These are phyloP conservation scores for Oscheius sp. DNA, from an alignment of 2,888 invertebrate genomes.

Conservation along the genomic window DNA sequence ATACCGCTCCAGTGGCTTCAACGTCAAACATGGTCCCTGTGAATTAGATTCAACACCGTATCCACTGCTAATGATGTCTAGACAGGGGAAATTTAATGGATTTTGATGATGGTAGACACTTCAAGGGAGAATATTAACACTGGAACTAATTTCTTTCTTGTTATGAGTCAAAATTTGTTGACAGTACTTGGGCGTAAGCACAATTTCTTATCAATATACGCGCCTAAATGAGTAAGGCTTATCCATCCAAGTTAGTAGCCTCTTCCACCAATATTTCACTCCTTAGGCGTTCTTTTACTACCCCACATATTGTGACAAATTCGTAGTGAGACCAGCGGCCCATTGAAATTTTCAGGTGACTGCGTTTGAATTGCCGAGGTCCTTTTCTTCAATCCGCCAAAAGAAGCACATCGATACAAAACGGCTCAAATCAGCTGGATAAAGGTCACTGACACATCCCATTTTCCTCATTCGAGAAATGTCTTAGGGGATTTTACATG, in stretches of 20 bases:
- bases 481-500: background rate
- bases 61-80: constrained; percentile 23
- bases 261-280: background rate
- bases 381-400: constrained; percentile 13
- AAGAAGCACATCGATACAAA: constrained; percentile 31
- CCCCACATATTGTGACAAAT: background rate
- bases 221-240: too few relatives aligned
- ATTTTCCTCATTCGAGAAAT: background rate
- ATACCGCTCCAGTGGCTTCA: constrained; percentile 32
- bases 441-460: constrained; percentile 7
- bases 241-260: too few relatives aligned
- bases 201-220: too few relatives aligned
- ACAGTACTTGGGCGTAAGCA: background rate
- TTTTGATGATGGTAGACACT: background rate
- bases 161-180: too few relatives aligned
- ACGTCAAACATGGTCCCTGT: constrained; percentile 32
- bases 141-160: too few relatives aligned
- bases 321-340: background rate
- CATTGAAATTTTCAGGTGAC: constrained; percentile 30
- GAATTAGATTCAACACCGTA: constrained; percentile 35
- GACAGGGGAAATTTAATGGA: background rate
- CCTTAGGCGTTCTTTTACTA: background rate
- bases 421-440: constrained; percentile 31
- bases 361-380: constrained; percentile 34
- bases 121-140: background rate